These are phyloP conservation scores for Syrmaticus mikado DNA, from an alignment of 2,113 vertebrate species.

Conservation along the genomic window DNA sequence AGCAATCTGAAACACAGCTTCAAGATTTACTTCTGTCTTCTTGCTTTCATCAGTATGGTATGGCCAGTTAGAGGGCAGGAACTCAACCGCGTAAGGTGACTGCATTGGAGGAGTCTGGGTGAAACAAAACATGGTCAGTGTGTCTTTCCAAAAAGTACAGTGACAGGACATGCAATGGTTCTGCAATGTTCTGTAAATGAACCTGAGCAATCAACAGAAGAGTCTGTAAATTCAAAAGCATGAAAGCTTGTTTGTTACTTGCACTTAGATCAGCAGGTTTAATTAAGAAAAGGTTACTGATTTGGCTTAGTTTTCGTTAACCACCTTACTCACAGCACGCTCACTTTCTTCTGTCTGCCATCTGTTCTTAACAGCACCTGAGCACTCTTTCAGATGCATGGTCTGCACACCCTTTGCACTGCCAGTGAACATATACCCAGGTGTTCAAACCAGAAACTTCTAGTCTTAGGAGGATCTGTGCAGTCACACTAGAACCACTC, in stretches of 20 bases:
- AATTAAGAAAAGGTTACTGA: neutral
- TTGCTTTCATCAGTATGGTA: constrained; percentile 70
- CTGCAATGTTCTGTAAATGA: neutral
- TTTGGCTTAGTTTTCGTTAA: neutral
- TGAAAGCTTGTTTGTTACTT: neutral
- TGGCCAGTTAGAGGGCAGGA: constrained; percentile 62
- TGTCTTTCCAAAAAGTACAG: constrained; percentile 12
- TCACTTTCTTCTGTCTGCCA: neutral
- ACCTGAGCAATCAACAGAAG: neutral
- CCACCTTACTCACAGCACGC: neutral
- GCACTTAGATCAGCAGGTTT: neutral
- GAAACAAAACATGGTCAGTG: constrained; percentile 38
- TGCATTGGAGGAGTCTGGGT: constrained; percentile 74
- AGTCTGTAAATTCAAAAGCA: neutral
- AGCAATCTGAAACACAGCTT: constrained; percentile 82
- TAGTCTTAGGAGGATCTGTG: neutral
- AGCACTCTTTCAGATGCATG: neutral
- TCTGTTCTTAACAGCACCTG: neutral
- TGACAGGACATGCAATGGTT: neutral
- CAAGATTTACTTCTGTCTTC: constrained; percentile 77
- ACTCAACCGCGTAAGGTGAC: constrained; percentile 72
- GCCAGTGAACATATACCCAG: neutral
- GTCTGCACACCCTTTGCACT: no score
- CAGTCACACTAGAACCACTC: neutral
- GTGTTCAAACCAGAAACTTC: neutral